Percentiles rank a stretch among this genome's conserved stretches.
Conservation (phyloP, 1,140 invertebrate genomes). For the Leguminivora glycinivorella region DNA sequence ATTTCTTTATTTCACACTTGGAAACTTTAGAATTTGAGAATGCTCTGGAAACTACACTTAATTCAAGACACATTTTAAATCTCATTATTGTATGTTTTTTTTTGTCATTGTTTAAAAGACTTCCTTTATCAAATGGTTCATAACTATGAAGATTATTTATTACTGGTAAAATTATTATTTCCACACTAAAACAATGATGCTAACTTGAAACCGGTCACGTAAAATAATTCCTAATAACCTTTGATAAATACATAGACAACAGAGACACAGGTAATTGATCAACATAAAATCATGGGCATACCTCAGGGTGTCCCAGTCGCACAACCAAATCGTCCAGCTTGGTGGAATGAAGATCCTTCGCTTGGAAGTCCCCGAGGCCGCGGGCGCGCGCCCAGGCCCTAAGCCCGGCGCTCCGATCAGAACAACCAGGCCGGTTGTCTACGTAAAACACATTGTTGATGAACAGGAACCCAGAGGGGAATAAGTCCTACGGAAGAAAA, state of each 20-base stretch:
- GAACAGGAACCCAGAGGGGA: constrained; percentile 88
- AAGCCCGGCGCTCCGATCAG: constrained; percentile 83
- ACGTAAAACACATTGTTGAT: constrained; percentile 90
- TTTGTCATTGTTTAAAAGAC: no score
- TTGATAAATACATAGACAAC: no score
- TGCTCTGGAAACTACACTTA: no score
- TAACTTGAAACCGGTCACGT: no score
- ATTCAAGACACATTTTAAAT: no score
- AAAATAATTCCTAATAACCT: no score
- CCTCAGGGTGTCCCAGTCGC: constrained; percentile 85
- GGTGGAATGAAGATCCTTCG: constrained; percentile 81
- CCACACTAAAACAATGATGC: no score
- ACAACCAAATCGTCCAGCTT: constrained; percentile 83
- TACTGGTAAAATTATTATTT: no score
- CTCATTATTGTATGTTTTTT: no score
- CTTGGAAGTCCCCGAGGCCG: constrained; percentile 79
- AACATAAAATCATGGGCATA: constrained; percentile 31
- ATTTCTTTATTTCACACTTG: background rate
- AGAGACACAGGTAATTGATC: no score
- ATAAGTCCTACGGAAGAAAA: constrained; percentile 79
- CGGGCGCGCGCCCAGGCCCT: constrained; percentile 82
- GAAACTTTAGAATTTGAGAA: background rate
- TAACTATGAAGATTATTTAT: no score
- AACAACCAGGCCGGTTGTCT: constrained; percentile 82
- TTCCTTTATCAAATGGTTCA: no score